Evolutionary conservation across 2,888 invertebrate genomes (phyloP).

Genomic region (Phengaris arion): DNA sequence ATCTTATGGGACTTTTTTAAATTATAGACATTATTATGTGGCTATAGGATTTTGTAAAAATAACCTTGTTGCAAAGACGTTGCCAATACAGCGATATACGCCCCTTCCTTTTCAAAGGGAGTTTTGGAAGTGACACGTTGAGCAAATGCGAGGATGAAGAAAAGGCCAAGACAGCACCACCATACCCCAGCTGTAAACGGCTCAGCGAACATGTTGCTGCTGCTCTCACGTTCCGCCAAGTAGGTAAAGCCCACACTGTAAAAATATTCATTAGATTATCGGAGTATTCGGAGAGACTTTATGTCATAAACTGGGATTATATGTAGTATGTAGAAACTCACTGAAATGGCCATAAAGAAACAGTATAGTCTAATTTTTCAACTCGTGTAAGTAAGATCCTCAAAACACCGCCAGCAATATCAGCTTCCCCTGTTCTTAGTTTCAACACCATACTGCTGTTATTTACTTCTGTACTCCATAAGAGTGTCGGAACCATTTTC

Average conservation of each 20-base stretch:
- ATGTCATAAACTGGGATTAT: too few relatives aligned
- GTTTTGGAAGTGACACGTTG: conserved; percentile 52
- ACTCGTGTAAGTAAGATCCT: conserved; percentile 51
- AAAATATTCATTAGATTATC: neutral
- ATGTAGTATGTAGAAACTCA: conserved; percentile 34
- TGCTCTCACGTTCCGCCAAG: conserved; percentile 64
- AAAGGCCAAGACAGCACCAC: conserved; percentile 53
- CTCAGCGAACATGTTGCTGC: conserved; percentile 64
- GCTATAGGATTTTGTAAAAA: neutral
- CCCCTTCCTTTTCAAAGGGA: conserved; percentile 56
- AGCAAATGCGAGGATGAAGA: conserved; percentile 51
- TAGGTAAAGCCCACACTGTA: conserved; percentile 65
- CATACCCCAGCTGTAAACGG: conserved; percentile 62
- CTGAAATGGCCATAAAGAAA: conserved; percentile 64
- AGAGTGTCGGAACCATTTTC: conserved; percentile 46
- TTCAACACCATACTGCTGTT: conserved; percentile 60
- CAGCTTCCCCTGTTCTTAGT: conserved; percentile 49
- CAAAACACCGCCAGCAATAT: conserved; percentile 53
- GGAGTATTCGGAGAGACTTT: too few relatives aligned
- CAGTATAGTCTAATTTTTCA: conserved; percentile 51
- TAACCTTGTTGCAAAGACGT: conserved; percentile 67
- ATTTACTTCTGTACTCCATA: conserved; percentile 51
- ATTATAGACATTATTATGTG: too few relatives aligned
- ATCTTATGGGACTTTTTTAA: too few relatives aligned
- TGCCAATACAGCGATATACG: conserved; percentile 57